A percentile compares a stretch with the other conserved stretches of the same genome.
These are phyloP conservation scores for Pelagia noctiluca DNA, from an alignment of 30 jellyfish, hydroid and myxozoan species.

Conservation along the genomic window DNA sequence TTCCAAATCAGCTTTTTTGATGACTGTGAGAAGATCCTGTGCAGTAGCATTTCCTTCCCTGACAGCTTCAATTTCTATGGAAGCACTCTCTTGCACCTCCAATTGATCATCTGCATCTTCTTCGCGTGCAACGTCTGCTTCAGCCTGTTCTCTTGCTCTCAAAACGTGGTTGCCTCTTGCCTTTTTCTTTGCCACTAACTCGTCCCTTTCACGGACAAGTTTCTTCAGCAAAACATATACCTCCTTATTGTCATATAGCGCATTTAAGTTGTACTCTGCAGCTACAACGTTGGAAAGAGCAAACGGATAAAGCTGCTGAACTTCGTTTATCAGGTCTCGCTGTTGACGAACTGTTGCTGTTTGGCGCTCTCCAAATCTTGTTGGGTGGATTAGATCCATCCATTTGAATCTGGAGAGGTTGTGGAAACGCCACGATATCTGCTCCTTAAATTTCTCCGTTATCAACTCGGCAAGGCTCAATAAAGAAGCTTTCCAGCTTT, in stretches of 20 bases:
- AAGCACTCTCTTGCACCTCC: conserved; percentile 31
- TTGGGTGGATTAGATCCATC: conserved; percentile 57
- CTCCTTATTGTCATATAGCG: conserved; percentile 32
- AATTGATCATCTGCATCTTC: conserved; percentile 30
- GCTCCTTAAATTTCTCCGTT: conserved; percentile 28
- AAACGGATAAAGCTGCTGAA: conserved; percentile 46
- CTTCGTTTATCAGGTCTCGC: conserved; percentile 32
- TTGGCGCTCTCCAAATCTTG: conserved; percentile 22
- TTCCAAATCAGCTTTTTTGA: conserved; percentile 16
- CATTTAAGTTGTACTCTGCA: conserved; percentile 42
- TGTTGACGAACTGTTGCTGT: conserved; percentile 29
- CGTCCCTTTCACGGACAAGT: conserved; percentile 23
- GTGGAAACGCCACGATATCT: conserved; percentile 53
- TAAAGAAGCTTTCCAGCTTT: conserved; percentile 34
- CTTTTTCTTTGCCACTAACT: conserved; percentile 4
- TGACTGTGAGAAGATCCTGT: conserved; percentile 54
- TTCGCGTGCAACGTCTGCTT: neutral
- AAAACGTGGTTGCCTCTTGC: conserved; percentile 4
- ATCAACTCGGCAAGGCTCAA: neutral
- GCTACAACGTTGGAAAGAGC: conserved; percentile 42
- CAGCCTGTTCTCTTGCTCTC: conserved; percentile 4
- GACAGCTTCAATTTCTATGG: conserved; percentile 51
- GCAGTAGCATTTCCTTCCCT: conserved; percentile 37
- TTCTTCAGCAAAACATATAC: conserved; percentile 25
- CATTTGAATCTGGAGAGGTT: conserved; percentile 38